Evolutionary conservation across 2,797 vertebrate genomes (phyloP), one percentile per base, ranked within the genome.

Genomic region (Vultur gryphus): DNA sequence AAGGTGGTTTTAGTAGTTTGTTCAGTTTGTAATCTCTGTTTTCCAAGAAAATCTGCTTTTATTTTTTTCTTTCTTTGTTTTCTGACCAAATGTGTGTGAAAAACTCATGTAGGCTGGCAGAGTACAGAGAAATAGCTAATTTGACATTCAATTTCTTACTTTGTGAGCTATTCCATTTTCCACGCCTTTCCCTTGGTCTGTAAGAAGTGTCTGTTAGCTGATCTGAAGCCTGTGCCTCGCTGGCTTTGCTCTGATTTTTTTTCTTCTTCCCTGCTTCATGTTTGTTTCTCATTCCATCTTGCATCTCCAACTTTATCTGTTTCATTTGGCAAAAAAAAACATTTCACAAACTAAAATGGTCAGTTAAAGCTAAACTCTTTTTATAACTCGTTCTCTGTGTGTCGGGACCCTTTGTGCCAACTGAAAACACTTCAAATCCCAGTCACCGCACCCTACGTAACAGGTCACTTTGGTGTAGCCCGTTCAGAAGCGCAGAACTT

Each of bases 371-470:
- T 59, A 17, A 85, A 46, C 25, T 21, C 5, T 13, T 51, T 66
- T 46, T 35, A 4, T 28, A 84, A 44, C 41, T 81, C 0, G 0
- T 65, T 66, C 28, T 86, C 41, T 35, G 2, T 20, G 24, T 89
- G 25, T 48, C 0, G 0, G 35, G 67, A 70, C 39, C 43, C 52
- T 81, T 81, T 52, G 26, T 70, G 43, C 44, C 37, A 37, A 11
- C 21, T 59, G 69, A 43, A 54, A 52, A 12, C 39, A 10, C 29
- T 71, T 69, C 48, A 48, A 8, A n/a, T 49, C 58, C 16, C 24
- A 3, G 33, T 39, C 24, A 19, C 43, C 0, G 5, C 23, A 33
- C 21, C 25, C 31, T 6, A 3, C 0, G 1, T 29, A 71, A n/a
- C n/a, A 57, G 55, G 18, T 92, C 66, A 10, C 46, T 59, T 78